These are phyloP conservation scores for Sylvicapra grimmia DNA, from an alignment of 2,113 vertebrate species.

Conservation along the genomic window DNA sequence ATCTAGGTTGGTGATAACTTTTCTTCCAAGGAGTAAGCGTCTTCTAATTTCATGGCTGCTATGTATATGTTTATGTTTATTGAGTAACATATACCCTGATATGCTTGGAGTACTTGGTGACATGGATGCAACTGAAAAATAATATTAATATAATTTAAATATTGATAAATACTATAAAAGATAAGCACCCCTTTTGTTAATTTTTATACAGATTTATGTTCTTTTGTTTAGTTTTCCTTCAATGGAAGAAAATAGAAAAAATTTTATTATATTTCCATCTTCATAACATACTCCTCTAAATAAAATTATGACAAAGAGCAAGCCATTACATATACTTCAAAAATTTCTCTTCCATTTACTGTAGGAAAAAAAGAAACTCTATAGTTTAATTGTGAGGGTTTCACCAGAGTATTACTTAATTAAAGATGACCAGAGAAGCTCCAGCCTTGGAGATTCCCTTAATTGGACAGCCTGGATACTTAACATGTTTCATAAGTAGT, in stretches of 20 bases:
- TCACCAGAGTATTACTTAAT: slow-evolving; percentile 43
- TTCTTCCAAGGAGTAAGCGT: too few species aligned
- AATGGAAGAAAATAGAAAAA: not conserved
- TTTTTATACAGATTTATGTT: not conserved
- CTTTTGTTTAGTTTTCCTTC: not conserved
- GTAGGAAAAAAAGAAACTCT: slow-evolving; percentile 48
- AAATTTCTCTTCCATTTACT: not conserved
- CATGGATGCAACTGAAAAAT: not conserved
- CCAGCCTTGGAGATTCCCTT: not conserved
- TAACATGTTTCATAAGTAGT: slow-evolving; percentile 3
- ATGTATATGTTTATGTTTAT: not conserved
- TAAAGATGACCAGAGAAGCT: slow-evolving; percentile 26
- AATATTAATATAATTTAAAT: not conserved
- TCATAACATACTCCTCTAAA: not conserved
- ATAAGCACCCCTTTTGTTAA: not conserved
- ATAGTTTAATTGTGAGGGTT: slow-evolving; percentile 38
- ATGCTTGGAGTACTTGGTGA: not conserved
- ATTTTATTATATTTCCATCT: not conserved
- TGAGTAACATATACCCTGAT: not conserved
- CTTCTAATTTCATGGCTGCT: too few species aligned
- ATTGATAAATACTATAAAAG: not conserved
- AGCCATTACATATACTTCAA: not conserved
- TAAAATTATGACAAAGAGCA: slow-evolving; percentile 2
- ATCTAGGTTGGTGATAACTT: too few species aligned
- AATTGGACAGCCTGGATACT: slow-evolving; percentile 25